Evolutionary conservation across 1,140 invertebrate genomes (phyloP).

Genomic region (Stratiolaelaps scimitus): DNA sequence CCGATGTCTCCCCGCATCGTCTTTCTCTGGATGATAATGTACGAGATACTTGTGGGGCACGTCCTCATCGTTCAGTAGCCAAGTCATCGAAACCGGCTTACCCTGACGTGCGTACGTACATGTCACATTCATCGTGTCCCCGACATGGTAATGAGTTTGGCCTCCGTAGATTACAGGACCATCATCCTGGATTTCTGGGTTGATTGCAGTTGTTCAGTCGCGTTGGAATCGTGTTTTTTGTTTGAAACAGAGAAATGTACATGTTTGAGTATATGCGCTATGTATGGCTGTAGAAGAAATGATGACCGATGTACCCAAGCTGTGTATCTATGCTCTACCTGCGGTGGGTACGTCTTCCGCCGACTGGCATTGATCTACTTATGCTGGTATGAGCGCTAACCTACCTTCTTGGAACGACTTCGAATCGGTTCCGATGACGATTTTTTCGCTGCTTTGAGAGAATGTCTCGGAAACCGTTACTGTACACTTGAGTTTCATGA

Average conservation of each 20-base stretch:
- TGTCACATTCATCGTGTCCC: constrained; percentile 64
- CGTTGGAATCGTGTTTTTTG: no score
- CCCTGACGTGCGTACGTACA: constrained; percentile 45
- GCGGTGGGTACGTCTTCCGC: no score
- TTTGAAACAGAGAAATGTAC: no score
- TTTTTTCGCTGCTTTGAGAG: constrained; percentile 36
- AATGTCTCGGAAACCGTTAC: constrained; percentile 36
- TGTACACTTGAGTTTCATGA: constrained; percentile 35
- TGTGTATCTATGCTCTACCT: no score
- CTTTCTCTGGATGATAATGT: constrained; percentile 12
- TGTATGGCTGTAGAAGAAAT: no score
- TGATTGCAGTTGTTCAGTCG: no score
- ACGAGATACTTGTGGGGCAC: neutral
- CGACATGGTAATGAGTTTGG: constrained; percentile 60
- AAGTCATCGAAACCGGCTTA: constrained; percentile 6
- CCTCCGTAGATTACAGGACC: constrained; percentile 64
- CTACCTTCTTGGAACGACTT: constrained; percentile 7
- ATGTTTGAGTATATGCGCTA: no score
- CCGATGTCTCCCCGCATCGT: neutral
- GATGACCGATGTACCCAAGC: no score
- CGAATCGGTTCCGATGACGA: constrained; percentile 33
- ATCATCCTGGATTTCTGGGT: constrained; percentile 57
- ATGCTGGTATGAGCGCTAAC: neutral
- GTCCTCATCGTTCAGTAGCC: constrained; percentile 20
- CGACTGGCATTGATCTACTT: no score